Evolutionary conservation across 2,797 vertebrate genomes (phyloP), one percentile per base, ranked within the genome.

Genomic region (Falco naumanni): DNA sequence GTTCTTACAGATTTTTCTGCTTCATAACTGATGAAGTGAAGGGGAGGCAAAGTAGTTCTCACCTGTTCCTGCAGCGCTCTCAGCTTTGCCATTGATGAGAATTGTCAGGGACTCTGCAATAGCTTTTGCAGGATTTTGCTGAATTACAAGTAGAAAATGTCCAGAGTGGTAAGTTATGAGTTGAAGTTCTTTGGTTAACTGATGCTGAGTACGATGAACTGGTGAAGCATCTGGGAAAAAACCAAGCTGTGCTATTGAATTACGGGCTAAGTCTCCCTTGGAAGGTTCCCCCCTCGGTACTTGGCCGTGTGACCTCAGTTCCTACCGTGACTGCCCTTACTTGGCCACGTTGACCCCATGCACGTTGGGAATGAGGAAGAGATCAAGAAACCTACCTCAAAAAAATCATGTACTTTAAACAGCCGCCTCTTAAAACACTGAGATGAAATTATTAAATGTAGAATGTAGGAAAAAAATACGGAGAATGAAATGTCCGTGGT

Each of bases 341-440:
- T 48, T 86, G 37, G 18, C 79, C 63, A 33, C 50, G 9, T 2
- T 48, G 31, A 77, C 69, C 71, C 16, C 1, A 0, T 37, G 41
- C 71, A 54, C 43, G 12, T 3, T 74, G 37, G 45, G 64, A 72
- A 56, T 64, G 72, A 88, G 82, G 70, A 81, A 43, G 53, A 84
- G 48, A 80, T 60, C 63, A 33, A 79, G 59, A 79, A 95, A 70
- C 24, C 48, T 80, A 45, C 68, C 64, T 79, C 48, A 77, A 65
- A 93, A 82, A 77, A 65, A 45, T 33, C 16, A 63, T 54, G 39
- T 64, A 39, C 63, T 84, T 72, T 65, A 29, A 95, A 51, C 66
- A 89, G 16, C 71, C 90, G 83, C 74, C 56, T 89, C 72, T 83
- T 66, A 65, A 79, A 89, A 66, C 22, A 33, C 20, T 85, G 56